phyloP scores from a whole-genome alignment of 2,888 invertebrate genomes.

The Lepidocyrtinus sp. region DNA sequence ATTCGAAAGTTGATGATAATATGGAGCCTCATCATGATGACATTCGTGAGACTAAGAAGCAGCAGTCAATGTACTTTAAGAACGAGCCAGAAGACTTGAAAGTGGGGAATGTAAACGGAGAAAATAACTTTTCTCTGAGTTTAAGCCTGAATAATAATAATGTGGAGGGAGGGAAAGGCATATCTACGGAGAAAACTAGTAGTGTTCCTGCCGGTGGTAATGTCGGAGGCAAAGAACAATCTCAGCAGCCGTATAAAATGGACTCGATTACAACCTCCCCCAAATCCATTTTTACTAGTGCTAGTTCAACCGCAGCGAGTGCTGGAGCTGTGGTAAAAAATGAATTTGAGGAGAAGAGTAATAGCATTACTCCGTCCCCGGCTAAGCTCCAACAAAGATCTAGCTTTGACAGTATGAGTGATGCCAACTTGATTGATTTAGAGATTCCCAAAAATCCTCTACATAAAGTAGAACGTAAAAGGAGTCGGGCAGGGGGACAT shows the following conservation, averaged over 20 bases:
- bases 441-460: conserved; percentile 49
- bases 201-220: conserved; percentile 2
- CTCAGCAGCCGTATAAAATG: conserved; percentile 22
- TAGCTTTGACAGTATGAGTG: conserved; percentile 54
- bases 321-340: conserved; percentile 27
- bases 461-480: conserved; percentile 37
- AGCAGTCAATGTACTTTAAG: conserved; percentile 31
- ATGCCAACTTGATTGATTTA: conserved; percentile 56
- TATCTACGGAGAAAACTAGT: conserved; percentile 41
- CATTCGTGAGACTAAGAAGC: conserved; percentile 16
- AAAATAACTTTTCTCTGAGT: conserved; percentile 49
- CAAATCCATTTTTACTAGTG: conserved; percentile 14
- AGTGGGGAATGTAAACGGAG: conserved; percentile 45
- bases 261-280: conserved; percentile 45
- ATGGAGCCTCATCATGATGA: conserved; percentile 39
- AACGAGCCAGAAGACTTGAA: conserved; percentile 55
- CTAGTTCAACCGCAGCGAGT: background rate
- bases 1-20: conserved; percentile 47
- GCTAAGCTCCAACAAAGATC: conserved; percentile 47
- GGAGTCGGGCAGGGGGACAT: conserved; percentile 34
- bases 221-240: conserved; percentile 14
- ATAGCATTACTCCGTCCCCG: background rate
- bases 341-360: conserved; percentile 41
- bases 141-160: conserved; percentile 58
- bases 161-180: conserved; percentile 51